Conservation (phyloP, 92 coral and sea anemone genomes). For the Heteractis magnifica region DNA sequence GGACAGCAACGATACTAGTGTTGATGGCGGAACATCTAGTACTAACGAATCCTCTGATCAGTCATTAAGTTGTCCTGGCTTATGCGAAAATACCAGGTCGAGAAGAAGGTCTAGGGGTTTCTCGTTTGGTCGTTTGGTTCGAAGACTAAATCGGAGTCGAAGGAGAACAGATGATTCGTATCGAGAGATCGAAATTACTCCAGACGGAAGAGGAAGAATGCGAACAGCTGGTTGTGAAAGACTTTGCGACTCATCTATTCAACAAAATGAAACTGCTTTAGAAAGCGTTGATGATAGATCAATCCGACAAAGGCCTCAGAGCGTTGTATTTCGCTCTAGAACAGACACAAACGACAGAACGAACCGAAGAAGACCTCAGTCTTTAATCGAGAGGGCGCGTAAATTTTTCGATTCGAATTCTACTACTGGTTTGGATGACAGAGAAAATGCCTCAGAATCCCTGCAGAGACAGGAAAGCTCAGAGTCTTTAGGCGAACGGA, state of each 20-base stretch:
- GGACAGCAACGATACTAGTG: slow-evolving; percentile 22
- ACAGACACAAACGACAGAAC: slow-evolving; percentile 17
- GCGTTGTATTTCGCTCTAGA: slow-evolving; percentile 34
- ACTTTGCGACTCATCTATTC: slow-evolving; percentile 1
- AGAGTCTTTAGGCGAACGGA: background rate
- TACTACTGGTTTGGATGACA: slow-evolving; percentile 6
- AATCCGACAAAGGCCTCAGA: slow-evolving; percentile 33
- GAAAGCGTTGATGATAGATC: slow-evolving; percentile 10
- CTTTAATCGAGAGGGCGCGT: slow-evolving; percentile 34
- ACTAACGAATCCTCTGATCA: slow-evolving; percentile 18
- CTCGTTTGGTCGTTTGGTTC: slow-evolving; percentile 35
- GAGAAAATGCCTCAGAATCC: slow-evolving; percentile 18
- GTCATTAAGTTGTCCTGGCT: slow-evolving; percentile 30
- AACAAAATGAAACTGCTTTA: slow-evolving; percentile 7
- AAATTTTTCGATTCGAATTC: slow-evolving; percentile 50
- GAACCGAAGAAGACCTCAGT: slow-evolving; percentile 29
- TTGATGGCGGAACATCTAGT: background rate
- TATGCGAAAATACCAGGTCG: slow-evolving; percentile 11
- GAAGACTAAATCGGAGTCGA: slow-evolving; percentile 24
- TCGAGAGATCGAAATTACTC: slow-evolving; percentile 22
- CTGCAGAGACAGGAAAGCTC: slow-evolving; percentile 13
- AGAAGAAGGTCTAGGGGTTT: slow-evolving; percentile 38
- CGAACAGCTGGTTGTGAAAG: slow-evolving; percentile 27
- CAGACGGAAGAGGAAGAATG: slow-evolving; percentile 31
- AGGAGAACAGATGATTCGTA: slow-evolving; percentile 27